Evolutionary conservation across 2,888 invertebrate genomes (phyloP), one percentile per base, ranked within the genome.

Genomic region (Eristalis tenax): DNA sequence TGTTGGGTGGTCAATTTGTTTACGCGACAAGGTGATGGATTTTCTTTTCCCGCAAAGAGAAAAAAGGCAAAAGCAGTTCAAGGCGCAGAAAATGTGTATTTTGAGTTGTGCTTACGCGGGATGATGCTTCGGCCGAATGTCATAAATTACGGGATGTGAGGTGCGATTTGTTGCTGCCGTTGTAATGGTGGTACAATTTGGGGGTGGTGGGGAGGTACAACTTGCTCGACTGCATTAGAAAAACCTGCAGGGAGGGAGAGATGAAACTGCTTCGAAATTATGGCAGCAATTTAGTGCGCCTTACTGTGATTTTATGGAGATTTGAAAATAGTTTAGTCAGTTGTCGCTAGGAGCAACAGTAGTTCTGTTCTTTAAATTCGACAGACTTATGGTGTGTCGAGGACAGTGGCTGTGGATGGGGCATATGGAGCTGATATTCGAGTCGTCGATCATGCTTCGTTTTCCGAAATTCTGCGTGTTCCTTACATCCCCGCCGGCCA

Each of bases 1-100:
- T 87, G 87, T 87, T 87, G 87, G 87, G 87, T 87, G 87, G 87
- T 87, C 87, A 87, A 87, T 87, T 87, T 87, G 87, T 87, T 87
- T 87, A 83, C 87, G 87, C 87, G 87, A 87, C 87, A 87, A 87
- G 83, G 83, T 87, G 87, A 87, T 87, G 87, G 87, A 87, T 87
- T 87, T 83, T 82, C 71, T 50, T 50, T 50, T 76, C 66, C 75
- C 35, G 11, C 59, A 26, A n/a, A 65, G 50, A 8, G 4, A n/a
- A 43, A 71, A 83, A 87, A 80, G 50, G 66, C 68, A 71, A 63
- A 75, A 69, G 79, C 65, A 66, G 64, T 50, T 38, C 38, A 68
- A 83, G 38, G 18, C 70, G 68, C 66, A 28, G 64, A 73, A 70
- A 73, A 87, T 74, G 78, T 78, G 56, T 78, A 78, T 87, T 87